Base-by-base conservation (phyloP, 1,140 invertebrate species). In the Heliconius congener region DNA sequence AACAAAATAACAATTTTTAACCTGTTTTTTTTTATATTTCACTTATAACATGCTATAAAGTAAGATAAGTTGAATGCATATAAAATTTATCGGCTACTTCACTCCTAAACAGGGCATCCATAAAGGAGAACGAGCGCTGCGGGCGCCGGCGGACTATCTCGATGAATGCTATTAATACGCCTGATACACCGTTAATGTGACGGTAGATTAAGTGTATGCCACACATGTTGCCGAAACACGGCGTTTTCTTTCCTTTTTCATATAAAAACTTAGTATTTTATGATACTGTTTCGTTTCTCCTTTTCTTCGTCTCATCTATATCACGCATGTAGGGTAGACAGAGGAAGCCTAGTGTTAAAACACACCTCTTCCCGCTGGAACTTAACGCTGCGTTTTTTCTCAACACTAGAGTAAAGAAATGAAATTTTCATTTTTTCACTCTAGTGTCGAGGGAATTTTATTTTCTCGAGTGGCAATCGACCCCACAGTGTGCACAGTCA, bases 151-250 rank as follows among this genome's bases (percentile, higher is more conserved):
- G 76, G 78, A 83, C 86, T 91, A 91, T 92, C 89, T 85, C 86
- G 87, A 92, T 92, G 87, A 66, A 91, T 91, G 85, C 77, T 88
- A 91, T 91, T 92, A 92, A 91, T 90, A 89, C 85, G 71, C 82
- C 87, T 83, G 88, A 90, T 90, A 90, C 85, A 80, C 79, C 78
- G 80, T 80, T 89, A 89, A 89, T 88, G 87, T 81, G 82, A 85
- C 83, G 85, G 83, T 79, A 82, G 82, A 81, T 86, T 83, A 85
- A 16, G 72, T 66, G 52, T 37, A 2, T 30, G 55, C 80, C 82
- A 85, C 52, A 87, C 81, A 55, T 23, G n/a, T 37, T 8, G 5
- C 2, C 0, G 60, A 11, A 16, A 66, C 60, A 13, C 23, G 3
- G 27, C 3, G 23, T 66, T 66, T 66, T 66, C 3, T 46, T 46